phyloP scores from a whole-genome alignment of 2,797 vertebrate species.

The Apodemus agrarius region DNA sequence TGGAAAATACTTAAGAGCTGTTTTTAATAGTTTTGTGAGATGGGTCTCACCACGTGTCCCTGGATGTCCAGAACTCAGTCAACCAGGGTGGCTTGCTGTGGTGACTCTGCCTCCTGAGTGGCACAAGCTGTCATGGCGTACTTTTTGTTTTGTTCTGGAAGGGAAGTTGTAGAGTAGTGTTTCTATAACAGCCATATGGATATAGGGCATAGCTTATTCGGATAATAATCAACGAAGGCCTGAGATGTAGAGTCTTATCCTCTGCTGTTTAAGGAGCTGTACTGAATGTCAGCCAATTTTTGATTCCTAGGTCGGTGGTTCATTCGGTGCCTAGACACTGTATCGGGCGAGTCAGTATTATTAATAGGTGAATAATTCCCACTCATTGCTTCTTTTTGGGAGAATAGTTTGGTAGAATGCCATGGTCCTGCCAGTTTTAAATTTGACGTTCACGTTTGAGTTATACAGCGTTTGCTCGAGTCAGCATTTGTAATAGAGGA shows the following conservation, averaged over 20 bases:
- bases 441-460: conserved; percentile 9
- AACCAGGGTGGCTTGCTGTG: neutral
- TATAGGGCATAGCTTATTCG: neutral
- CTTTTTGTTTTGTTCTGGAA: neutral
- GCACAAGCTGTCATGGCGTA: too few relatives aligned
- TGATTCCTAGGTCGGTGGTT: neutral
- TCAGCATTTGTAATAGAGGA: neutral
- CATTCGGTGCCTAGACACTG: neutral
- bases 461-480: neutral
- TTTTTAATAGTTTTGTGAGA: neutral
- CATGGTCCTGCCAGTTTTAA: neutral
- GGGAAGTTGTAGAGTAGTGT: neutral
- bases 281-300: neutral
- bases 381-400: neutral
- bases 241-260: neutral
- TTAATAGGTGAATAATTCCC: neutral
- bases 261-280: conserved; percentile 4
- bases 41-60: neutral
- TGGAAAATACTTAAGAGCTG: conserved; percentile 7
- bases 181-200: neutral
- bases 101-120: neutral
- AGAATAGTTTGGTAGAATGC: neutral
- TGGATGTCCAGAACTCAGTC: neutral
- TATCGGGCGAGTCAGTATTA: neutral
- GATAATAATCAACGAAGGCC: neutral